Conservation (phyloP, 2,888 invertebrate genomes). For the Agrochola circellaris region DNA sequence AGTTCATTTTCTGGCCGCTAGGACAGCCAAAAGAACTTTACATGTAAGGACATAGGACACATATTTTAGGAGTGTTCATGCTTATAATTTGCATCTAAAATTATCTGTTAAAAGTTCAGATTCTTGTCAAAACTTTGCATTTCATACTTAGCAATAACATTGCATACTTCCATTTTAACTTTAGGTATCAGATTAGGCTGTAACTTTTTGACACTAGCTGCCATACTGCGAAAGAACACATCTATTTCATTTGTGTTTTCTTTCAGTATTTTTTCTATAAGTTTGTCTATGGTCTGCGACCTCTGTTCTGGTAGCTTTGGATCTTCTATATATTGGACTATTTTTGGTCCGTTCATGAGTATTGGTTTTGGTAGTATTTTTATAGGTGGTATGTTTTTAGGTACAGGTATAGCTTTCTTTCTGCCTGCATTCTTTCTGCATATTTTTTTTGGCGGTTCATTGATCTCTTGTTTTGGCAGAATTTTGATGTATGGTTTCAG, state of each 20-base stretch:
- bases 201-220: slow-evolving; percentile 87
- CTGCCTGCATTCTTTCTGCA: slow-evolving; percentile 79
- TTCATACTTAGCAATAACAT: slow-evolving; percentile 89
- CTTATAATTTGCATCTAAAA: background rate
- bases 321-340: slow-evolving; percentile 83
- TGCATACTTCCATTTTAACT: slow-evolving; percentile 89
- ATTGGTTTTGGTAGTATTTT: slow-evolving; percentile 88
- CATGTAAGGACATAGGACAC: slow-evolving; percentile 9
- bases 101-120: slow-evolving; percentile 52
- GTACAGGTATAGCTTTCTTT: slow-evolving; percentile 80
- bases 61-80: slow-evolving; percentile 20
- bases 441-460: slow-evolving; percentile 80
- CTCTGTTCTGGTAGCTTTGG: slow-evolving; percentile 79
- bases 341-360: slow-evolving; percentile 81
- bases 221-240: slow-evolving; percentile 88
- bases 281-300: slow-evolving; percentile 84
- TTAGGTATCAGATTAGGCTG: slow-evolving; percentile 88
- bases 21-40: slow-evolving; percentile 1
- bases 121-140: slow-evolving; percentile 88
- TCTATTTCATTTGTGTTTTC: slow-evolving; percentile 89
- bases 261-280: slow-evolving; percentile 86
- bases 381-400: slow-evolving; percentile 81
- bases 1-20: slow-evolving; percentile 8
- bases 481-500: slow-evolving; percentile 76
- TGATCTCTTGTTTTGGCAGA: slow-evolving; percentile 71